A percentile compares a stretch with the other conserved stretches of the same genome.
phyloP scores from a whole-genome alignment of 2,888 invertebrate species.

The Biston stratarius region DNA sequence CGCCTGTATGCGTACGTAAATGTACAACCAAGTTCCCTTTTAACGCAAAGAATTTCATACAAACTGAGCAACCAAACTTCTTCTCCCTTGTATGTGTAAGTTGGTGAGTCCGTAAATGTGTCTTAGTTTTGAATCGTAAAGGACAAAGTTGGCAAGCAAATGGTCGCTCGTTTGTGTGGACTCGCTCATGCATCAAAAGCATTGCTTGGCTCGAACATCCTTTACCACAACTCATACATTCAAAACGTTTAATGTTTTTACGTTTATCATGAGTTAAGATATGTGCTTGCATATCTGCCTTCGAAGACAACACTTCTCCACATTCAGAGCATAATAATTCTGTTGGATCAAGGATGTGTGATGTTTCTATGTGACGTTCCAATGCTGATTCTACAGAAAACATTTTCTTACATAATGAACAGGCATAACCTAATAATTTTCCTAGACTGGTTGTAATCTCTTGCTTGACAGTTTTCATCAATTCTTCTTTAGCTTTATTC shows the following conservation, averaged over 20 bases:
- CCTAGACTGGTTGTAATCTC: constrained; percentile 75
- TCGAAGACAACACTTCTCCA: constrained; percentile 70
- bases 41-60: constrained; percentile 83
- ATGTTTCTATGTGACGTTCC: constrained; percentile 75
- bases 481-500: constrained; percentile 69
- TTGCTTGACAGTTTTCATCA: constrained; percentile 79
- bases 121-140: constrained; percentile 80
- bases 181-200: constrained; percentile 82
- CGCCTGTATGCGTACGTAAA: constrained; percentile 82
- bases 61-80: constrained; percentile 83
- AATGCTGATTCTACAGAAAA: constrained; percentile 78
- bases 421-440: constrained; percentile 76
- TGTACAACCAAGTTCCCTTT: constrained; percentile 84
- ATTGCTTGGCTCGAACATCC: constrained; percentile 81
- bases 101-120: constrained; percentile 81
- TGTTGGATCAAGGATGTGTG: constrained; percentile 70
- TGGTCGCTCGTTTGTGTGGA: constrained; percentile 82
- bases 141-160: constrained; percentile 79
- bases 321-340: constrained; percentile 72
- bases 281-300: constrained; percentile 70
- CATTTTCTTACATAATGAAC: constrained; percentile 80
- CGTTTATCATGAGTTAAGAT: constrained; percentile 64
- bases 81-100: constrained; percentile 83
- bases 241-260: constrained; percentile 71
- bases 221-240: constrained; percentile 77